Evolutionary conservation across 1,140 invertebrate species (phyloP).

Genomic region (Phortica variegata): DNA sequence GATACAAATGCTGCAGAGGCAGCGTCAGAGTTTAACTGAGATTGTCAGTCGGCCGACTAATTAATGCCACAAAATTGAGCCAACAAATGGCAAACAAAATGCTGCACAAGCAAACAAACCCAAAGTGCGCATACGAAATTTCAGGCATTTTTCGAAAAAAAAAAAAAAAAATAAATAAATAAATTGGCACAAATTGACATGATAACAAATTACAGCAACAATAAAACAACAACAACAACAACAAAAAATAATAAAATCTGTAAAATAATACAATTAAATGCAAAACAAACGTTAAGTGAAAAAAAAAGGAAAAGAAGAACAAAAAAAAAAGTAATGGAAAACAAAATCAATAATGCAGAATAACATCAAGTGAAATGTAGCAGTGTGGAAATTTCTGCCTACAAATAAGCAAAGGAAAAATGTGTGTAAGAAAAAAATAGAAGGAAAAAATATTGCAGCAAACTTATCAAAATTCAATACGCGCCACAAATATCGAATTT

Average conservation of each 20-base stretch:
- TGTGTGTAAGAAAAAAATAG: too few relatives aligned
- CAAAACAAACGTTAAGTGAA: constrained; percentile 30
- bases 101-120: too few relatives aligned
- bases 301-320: constrained; percentile 2
- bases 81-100: too few relatives aligned
- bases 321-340: background rate
- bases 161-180: background rate
- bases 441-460: too few relatives aligned
- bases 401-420: too few relatives aligned
- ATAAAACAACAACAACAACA: background rate
- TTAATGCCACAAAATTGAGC: too few relatives aligned
- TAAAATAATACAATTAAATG: constrained; percentile 18
- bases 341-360: constrained; percentile 2
- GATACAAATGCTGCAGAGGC: too few relatives aligned
- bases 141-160: constrained; percentile 1
- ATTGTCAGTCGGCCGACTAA: too few relatives aligned
- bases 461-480: constrained; percentile 52
- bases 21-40: too few relatives aligned
- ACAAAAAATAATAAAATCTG: constrained; percentile 18
- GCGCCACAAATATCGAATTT: constrained; percentile 54
- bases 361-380: constrained; percentile 1
- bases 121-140: too few relatives aligned
- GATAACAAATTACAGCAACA: too few relatives aligned
- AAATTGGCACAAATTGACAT: too few relatives aligned
- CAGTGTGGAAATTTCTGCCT: constrained; percentile 33